Evolutionary conservation across 2,113 vertebrate species (phyloP).

Genomic region (Nothobranchius kuhntae): DNA sequence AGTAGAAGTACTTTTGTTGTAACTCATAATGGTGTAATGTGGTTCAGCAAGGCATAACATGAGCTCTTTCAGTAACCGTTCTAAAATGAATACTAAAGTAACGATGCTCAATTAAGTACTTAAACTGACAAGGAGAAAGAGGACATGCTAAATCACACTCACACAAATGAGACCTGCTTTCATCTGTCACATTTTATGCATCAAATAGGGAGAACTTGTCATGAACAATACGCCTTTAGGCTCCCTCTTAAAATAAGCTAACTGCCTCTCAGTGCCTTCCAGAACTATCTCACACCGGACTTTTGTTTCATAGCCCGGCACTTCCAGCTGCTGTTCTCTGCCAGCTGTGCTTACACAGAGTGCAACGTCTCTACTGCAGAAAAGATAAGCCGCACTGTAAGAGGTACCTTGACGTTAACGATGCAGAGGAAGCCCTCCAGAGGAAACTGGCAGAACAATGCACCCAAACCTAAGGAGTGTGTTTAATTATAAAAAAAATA

Average conservation of each 20-base stretch:
- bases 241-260: conserved; percentile 39
- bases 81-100: neutral
- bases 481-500: neutral
- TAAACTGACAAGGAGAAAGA: too few relatives aligned
- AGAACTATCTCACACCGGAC: conserved; percentile 42
- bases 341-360: neutral
- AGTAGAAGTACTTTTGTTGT: conserved; percentile 1
- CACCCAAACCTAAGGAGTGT: neutral
- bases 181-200: conserved; percentile 19
- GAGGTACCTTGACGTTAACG: conserved; percentile 26
- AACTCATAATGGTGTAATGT: neutral
- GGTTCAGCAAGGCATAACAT: neutral
- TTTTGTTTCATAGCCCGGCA: conserved; percentile 45
- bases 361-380: neutral
- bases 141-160: conserved; percentile 4
- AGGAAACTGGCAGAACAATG: conserved; percentile 10
- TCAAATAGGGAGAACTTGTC: conserved; percentile 35
- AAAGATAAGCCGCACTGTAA: conserved; percentile 11
- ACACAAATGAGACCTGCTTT: conserved; percentile 10
- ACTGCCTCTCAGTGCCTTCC: conserved; percentile 50
- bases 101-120: neutral
- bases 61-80: neutral
- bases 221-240: conserved; percentile 39
- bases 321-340: conserved; percentile 35
- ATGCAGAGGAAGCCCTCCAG: neutral